Evolutionary conservation across 2,797 vertebrate species (phyloP), one percentile per base, ranked within the genome.

Genomic region (Squalus acanthias): DNA sequence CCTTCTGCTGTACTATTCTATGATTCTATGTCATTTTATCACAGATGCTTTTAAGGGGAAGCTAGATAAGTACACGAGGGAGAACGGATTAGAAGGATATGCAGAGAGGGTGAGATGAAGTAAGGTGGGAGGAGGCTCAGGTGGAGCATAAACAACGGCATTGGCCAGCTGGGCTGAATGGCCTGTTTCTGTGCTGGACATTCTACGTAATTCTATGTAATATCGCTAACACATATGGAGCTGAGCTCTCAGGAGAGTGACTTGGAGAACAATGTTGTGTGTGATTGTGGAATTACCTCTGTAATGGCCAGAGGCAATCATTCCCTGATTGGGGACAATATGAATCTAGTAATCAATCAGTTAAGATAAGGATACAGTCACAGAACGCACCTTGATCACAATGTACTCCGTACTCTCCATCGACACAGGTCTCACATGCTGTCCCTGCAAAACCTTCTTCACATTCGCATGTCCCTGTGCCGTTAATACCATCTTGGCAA

Each of bases 361-460:
- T 22, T 96, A 26, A 4, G 60, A 70, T 67, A 67, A 76, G 2
- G 20, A 72, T 20, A 26, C 10, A 20, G n/a, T 10, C n/a, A 46
- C 7, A 22, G 29, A 1, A 1, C 95, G 0, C 50, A 99, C 99
- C 99, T 98, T 99, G 99, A 96, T 99, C 99, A 0, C 99, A 99
- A 97, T 97, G 98, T 95, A 50, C 92, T 20, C 99, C 98, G 0
- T 99, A 99, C 97, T 97, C 98, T 96, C 98, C 98, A 0, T 94
- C 0, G 0, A 76, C 0, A 96, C 99, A 99, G 63, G 96, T 98
- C 96, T 99, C 98, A 0, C 99, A 99, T 96, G 98, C 99, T 0
- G 99, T 99, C 20, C 99, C 99, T 0, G 0, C 97, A 95, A 98
- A 99, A 0, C 98, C 98, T 4, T 76, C 94, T 60, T 96, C 97